Evolutionary conservation across 1,140 invertebrate species (phyloP).

Genomic region (Lineus longissimus): DNA sequence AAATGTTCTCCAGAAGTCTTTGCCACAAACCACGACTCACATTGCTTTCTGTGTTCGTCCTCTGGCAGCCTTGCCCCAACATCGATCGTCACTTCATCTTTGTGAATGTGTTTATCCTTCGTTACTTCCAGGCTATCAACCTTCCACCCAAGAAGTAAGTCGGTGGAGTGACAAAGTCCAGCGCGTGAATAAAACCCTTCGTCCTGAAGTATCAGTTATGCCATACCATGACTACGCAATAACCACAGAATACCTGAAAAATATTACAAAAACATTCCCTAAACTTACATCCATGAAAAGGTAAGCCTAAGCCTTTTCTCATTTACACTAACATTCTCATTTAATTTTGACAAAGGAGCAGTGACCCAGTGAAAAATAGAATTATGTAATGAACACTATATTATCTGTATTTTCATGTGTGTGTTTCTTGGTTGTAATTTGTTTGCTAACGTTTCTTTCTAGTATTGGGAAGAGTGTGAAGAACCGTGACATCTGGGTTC

Average conservation of each 20-base stretch:
- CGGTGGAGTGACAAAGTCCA: slow-evolving; percentile 18
- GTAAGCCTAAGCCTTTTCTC: too few relatives aligned
- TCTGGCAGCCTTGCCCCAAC: not conserved
- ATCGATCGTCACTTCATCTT: not conserved
- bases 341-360: too few relatives aligned
- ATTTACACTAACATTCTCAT: too few relatives aligned
- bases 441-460: not conserved
- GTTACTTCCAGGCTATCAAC: slow-evolving; percentile 29
- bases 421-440: too few relatives aligned
- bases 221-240: slow-evolving; percentile 80
- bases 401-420: too few relatives aligned
- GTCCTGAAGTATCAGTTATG: slow-evolving; percentile 22
- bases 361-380: too few relatives aligned
- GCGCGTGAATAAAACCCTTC: slow-evolving; percentile 21
- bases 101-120: not conserved
- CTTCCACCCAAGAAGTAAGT: slow-evolving; percentile 24
- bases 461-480: slow-evolving; percentile 35
- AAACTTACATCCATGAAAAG: slow-evolving; percentile 35
- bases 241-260: slow-evolving; percentile 76
- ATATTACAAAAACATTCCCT: slow-evolving; percentile 74
- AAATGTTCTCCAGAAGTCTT: not conserved
- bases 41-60: not conserved
- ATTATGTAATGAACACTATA: too few relatives aligned
- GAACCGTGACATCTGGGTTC: slow-evolving; percentile 85
- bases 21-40: not conserved